Percentiles rank a stretch among this genome's conserved stretches.
Evolutionary conservation across 2,113 vertebrate genomes (phyloP).

Genomic region (Peromyscus leucopus): DNA sequence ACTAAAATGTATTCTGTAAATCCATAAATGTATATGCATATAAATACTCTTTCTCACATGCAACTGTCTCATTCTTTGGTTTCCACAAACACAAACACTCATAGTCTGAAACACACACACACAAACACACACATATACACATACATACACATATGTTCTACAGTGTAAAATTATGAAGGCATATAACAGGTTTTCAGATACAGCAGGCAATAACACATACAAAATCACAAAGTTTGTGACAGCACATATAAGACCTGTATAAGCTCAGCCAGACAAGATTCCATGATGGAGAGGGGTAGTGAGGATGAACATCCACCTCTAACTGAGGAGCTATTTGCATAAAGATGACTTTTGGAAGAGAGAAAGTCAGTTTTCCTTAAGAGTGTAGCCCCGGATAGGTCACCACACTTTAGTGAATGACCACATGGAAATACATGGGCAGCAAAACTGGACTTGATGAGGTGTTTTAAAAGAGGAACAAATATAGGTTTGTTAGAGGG

Average conservation of each 20-base stretch:
- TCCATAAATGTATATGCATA: too few species aligned
- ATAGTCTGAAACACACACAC: neutral
- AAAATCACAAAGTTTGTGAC: neutral
- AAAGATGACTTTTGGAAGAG: neutral
- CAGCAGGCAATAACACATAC: neutral
- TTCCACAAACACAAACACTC: neutral
- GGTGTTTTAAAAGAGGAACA: neutral
- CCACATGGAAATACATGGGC: neutral
- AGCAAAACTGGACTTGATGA: neutral
- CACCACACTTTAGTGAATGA: neutral
- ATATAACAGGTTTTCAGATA: neutral
- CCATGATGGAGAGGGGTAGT: too few species aligned
- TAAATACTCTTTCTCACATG: neutral
- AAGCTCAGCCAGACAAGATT: neutral
- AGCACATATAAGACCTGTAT: neutral
- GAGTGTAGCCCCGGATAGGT: neutral
- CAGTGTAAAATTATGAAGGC: neutral
- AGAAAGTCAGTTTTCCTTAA: neutral
- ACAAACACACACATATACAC: too few species aligned
- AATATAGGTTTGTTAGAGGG: neutral
- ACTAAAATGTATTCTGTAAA: neutral
- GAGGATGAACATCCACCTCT: accelerated
- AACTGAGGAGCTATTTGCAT: neutral
- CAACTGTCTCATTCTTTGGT: neutral
- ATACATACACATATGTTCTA: too few species aligned